These are phyloP conservation scores for Edolisoma coerulescens DNA, from an alignment of 2,113 vertebrate species.

Conservation along the genomic window DNA sequence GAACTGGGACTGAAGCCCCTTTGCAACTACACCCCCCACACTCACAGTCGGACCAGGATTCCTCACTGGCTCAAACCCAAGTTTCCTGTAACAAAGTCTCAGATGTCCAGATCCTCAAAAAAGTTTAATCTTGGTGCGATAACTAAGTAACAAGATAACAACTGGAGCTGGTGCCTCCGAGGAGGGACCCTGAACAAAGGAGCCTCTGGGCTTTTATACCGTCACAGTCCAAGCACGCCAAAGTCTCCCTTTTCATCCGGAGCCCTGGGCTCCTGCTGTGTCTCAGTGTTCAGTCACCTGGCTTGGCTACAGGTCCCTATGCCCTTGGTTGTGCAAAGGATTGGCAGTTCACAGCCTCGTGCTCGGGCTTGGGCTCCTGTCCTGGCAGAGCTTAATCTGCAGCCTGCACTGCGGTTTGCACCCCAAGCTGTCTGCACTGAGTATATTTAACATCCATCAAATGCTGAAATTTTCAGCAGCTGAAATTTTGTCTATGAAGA, in stretches of 20 bases:
- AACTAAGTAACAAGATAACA: neutral
- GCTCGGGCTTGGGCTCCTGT: rapidly evolving
- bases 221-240: rapidly evolving
- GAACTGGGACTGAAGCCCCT: neutral
- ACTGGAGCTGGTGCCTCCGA: rapidly evolving
- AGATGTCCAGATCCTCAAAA: neutral
- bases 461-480: neutral
- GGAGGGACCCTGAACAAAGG: neutral
- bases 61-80: rapidly evolving
- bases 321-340: neutral
- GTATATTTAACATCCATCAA: neutral
- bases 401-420: neutral
- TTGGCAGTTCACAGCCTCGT: rapidly evolving
- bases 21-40: neutral
- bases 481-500: neutral
- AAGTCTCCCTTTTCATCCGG: neutral
- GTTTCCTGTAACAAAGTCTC: neutral
- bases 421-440: neutral
- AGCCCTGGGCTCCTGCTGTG: rapidly evolving
- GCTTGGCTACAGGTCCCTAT: neutral
- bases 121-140: neutral
- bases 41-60: neutral
- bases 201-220: neutral
- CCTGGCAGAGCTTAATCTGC: neutral
- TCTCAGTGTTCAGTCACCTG: too few relatives aligned